phyloP scores from a whole-genome alignment of 1,140 invertebrate genomes.

The Gonioctena quinquepunctata region DNA sequence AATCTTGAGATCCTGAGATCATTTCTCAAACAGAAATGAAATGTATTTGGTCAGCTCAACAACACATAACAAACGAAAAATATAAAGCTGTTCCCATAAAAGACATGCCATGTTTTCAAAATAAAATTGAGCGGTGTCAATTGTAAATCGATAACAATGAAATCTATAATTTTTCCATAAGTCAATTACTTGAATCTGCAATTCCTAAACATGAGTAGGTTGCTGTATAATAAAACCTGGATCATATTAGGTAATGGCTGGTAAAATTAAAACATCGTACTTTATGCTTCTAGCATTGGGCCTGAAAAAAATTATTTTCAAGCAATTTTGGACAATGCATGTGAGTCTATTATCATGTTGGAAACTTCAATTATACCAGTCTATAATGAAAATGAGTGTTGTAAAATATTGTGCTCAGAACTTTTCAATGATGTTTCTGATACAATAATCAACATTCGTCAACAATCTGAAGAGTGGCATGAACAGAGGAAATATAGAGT shows the following conservation, averaged over 20 bases:
- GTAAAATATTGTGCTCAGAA: not conserved
- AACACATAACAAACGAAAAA: not conserved
- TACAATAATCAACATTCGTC: conserved; percentile 1
- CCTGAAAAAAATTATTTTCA: not conserved
- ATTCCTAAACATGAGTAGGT: not conserved
- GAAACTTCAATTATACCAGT: too few relatives aligned
- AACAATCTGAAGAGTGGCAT: too few relatives aligned
- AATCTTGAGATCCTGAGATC: not conserved
- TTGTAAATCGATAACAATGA: conserved; percentile 1
- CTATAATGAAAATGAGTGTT: not conserved
- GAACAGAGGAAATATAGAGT: too few relatives aligned
- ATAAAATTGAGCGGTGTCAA: conserved; percentile 3
- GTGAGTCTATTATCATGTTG: too few relatives aligned
- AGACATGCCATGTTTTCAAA: too few relatives aligned
- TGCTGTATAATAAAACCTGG: too few relatives aligned
- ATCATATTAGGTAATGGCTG: not conserved
- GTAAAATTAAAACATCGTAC: not conserved
- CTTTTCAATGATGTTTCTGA: not conserved
- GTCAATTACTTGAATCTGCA: conserved; percentile 8
- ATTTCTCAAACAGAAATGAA: too few relatives aligned
- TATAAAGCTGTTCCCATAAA: conserved; percentile 7
- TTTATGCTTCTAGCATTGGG: not conserved
- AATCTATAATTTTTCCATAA: conserved; percentile 5
- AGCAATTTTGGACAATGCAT: conserved; percentile 11
- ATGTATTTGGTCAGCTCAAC: conserved; percentile 4